Conservation (phyloP, 2,797 vertebrate species). For the Xiphorhynchus erythropygius region DNA sequence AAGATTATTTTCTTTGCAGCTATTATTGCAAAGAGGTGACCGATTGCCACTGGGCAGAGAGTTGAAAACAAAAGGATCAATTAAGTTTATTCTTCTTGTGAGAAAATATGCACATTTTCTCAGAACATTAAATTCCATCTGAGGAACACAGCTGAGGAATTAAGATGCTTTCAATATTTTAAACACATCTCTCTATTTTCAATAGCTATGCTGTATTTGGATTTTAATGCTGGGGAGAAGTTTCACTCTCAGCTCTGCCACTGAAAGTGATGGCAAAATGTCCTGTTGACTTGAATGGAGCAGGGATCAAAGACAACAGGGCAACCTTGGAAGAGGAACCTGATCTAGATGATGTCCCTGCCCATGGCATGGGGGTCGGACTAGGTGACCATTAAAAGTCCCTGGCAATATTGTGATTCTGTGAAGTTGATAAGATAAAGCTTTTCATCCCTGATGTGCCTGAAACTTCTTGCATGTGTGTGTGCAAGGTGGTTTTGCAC, state of each 20-base stretch:
- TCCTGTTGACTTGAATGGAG: background rate
- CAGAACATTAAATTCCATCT: constrained; percentile 12
- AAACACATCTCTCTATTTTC: background rate
- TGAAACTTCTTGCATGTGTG: background rate
- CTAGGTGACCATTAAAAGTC: background rate
- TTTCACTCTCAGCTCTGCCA: background rate
- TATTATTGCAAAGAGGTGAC: constrained; percentile 51
- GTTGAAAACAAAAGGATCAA: constrained; percentile 50
- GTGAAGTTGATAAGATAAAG: background rate
- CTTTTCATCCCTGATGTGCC: background rate
- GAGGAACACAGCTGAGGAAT: background rate
- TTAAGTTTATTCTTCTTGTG: constrained; percentile 39
- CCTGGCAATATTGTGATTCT: background rate
- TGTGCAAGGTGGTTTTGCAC: background rate
- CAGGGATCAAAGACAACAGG: background rate
- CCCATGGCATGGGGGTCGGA: background rate
- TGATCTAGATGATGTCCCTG: background rate
- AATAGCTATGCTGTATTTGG: background rate
- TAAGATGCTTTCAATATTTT: constrained; percentile 5
- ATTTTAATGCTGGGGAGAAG: background rate
- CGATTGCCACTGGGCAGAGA: constrained; percentile 16
- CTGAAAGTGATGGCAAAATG: background rate
- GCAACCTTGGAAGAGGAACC: background rate
- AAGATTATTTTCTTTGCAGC: constrained; percentile 63
- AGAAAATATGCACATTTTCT: constrained; percentile 36